Percentiles rank a stretch among this genome's conserved stretches.
phyloP scores from a whole-genome alignment of 2,888 invertebrate genomes.

The Nomada flava region DNA sequence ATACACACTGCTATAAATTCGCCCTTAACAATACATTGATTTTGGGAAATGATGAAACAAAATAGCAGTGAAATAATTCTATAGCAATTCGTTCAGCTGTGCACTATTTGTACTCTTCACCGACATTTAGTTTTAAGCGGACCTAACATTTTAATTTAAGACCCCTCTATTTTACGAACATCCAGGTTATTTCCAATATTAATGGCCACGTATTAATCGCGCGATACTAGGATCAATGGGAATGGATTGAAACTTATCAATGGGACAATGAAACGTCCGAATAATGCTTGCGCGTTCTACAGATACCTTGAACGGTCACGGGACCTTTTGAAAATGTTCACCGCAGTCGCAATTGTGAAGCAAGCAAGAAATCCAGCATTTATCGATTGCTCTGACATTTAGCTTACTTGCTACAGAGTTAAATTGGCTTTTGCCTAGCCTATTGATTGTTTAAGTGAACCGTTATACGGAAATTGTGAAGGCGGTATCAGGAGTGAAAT shows the following conservation, averaged over 20 bases:
- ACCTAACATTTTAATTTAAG: too few species aligned
- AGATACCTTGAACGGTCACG: constrained; percentile 18
- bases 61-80: too few species aligned
- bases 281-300: constrained; percentile 16
- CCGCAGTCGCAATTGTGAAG: constrained; percentile 12
- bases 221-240: constrained; percentile 7
- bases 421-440: constrained; percentile 14
- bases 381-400: constrained; percentile 43
- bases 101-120: too few species aligned
- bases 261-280: constrained; percentile 11
- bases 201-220: constrained; percentile 31
- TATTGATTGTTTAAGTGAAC: too few species aligned
- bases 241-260: constrained; percentile 31
- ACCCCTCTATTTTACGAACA: too few species aligned
- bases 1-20: too few species aligned
- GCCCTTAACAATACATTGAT: too few species aligned
- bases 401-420: constrained; percentile 21
- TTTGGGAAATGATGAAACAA: too few species aligned
- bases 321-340: constrained; percentile 16
- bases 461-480: too few species aligned
- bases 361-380: constrained; percentile 20
- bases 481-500: too few species aligned
- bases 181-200: constrained; percentile 16
- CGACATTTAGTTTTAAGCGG: too few species aligned
- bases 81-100: too few species aligned